Evolutionary conservation across 2,888 invertebrate genomes (phyloP).

Genomic region (Pterostichus niger): DNA sequence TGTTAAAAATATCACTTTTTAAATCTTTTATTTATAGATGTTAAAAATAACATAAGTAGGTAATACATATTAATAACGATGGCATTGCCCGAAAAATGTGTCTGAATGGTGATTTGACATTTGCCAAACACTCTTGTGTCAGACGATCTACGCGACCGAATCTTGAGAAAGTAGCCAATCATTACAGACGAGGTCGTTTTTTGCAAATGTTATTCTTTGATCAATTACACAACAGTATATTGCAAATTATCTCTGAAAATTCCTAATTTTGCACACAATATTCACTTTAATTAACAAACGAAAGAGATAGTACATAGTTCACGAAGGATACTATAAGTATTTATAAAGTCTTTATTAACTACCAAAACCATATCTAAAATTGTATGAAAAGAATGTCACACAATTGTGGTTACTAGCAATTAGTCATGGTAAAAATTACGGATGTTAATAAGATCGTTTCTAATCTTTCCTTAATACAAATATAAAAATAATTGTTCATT

Average conservation of each 20-base stretch:
- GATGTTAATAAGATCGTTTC: too few species aligned
- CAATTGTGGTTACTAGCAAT: too few species aligned
- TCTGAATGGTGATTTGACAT: constrained; percentile 42
- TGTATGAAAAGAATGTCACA: too few species aligned
- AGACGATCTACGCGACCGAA: not conserved
- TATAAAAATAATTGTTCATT: too few species aligned
- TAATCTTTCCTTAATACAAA: too few species aligned
- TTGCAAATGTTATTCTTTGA: constrained; percentile 45
- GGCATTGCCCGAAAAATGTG: not conserved
- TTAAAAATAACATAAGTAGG: constrained; percentile 32
- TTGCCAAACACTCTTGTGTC: constrained; percentile 40
- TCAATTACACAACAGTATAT: constrained; percentile 29
- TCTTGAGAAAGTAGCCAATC: constrained; percentile 49
- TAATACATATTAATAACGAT: constrained; percentile 24
- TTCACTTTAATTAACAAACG: constrained; percentile 1
- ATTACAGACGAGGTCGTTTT: constrained; percentile 59
- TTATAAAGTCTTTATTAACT: too few species aligned
- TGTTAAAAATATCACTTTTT: constrained; percentile 33
- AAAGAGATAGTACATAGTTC: too few species aligned
- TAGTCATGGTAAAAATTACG: too few species aligned
- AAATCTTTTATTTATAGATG: constrained; percentile 6
- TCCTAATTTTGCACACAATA: constrained; percentile 18
- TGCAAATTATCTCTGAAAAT: constrained; percentile 8
- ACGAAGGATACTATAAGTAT: too few species aligned
- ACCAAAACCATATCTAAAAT: too few species aligned